A percentile compares a stretch with the other conserved stretches of the same genome.
Evolutionary conservation across 2,888 invertebrate species (phyloP).

Genomic region (Smittia sp.): DNA sequence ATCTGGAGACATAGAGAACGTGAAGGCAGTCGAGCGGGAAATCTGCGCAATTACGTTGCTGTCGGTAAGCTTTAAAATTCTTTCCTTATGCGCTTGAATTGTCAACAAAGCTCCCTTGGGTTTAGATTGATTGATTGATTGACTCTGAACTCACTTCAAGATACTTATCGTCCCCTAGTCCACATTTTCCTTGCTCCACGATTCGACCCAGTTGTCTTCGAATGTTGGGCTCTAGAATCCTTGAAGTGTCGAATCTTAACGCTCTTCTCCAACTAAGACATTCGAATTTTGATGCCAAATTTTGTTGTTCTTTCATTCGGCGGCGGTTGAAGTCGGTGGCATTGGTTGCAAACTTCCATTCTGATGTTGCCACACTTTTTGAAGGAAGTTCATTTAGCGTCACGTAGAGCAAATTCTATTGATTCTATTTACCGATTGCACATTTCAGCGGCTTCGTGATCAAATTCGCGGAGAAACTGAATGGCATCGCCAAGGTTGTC

Average conservation of each 20-base stretch:
- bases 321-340: constrained; percentile 69
- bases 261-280: constrained; percentile 72
- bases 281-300: constrained; percentile 69
- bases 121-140: background rate
- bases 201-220: constrained; percentile 69
- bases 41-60: constrained; percentile 10
- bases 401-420: background rate
- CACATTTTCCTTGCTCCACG: constrained; percentile 69
- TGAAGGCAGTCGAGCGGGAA: constrained; percentile 14
- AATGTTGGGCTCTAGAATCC: constrained; percentile 64
- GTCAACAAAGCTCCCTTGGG: background rate
- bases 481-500: constrained; percentile 64
- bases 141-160: constrained; percentile 59
- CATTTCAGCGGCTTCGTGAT: constrained; percentile 68
- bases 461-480: constrained; percentile 70
- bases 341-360: constrained; percentile 76
- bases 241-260: constrained; percentile 65
- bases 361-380: constrained; percentile 63
- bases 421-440: constrained; percentile 58
- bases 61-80: background rate
- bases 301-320: constrained; percentile 69
- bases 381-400: background rate
- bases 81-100: background rate
- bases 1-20: background rate
- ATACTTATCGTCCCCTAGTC: constrained; percentile 70